Base-by-base conservation (phyloP, 1,140 invertebrate genomes). In the Drosophila arawakana region DNA sequence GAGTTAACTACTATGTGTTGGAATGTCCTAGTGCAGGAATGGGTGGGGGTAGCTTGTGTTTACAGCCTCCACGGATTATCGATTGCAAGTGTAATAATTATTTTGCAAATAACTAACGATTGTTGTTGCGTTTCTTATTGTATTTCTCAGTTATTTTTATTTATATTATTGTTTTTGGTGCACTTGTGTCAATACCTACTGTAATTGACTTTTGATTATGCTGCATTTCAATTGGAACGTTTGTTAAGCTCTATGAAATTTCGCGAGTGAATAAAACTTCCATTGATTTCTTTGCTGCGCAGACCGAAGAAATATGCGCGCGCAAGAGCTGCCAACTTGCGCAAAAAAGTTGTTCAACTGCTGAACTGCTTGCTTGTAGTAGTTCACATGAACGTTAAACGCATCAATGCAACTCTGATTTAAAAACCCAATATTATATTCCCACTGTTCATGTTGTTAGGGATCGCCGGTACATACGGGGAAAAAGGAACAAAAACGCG, bases 221-320 rank as follows among this genome's bases (percentile, higher is more conserved):
- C 49, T 73, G 71, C 65, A 73, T 73, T 73, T 59, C 41, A 43
- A 44, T 34, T 30, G 25, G 50, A 50, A 13, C 43, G 30, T 35
- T 34, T 35, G 35, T 15, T 25, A 13, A 50, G 35, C 43, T 13
- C 10, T 39, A 37, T 15, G 37, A 37, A 58, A 34, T 52, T 69
- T 69, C 44, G 9, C 46, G 25, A 57, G 21, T 25, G 30, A 34
- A 47, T 30, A 35, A 3, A 35, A 21, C 7, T 39, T 62, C 50
- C 58, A 74, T 74, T 74, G 72, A 74, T 74, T 74, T 70, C 59
- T 74, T 58, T 18, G 54, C 25, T 70, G 72, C 72, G 72, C 72
- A 74, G 72, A 58, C 70, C 49, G 6, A 21, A 7, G 37, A 74
- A 30, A 30, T 30, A 62, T 35, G 66, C 54, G 61, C 61, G 44